Evolutionary conservation across 30 jellyfish, hydroid and myxozoan genomes (phyloP), one percentile per base, ranked within the genome.

Genomic region (Aurelia aurita): DNA sequence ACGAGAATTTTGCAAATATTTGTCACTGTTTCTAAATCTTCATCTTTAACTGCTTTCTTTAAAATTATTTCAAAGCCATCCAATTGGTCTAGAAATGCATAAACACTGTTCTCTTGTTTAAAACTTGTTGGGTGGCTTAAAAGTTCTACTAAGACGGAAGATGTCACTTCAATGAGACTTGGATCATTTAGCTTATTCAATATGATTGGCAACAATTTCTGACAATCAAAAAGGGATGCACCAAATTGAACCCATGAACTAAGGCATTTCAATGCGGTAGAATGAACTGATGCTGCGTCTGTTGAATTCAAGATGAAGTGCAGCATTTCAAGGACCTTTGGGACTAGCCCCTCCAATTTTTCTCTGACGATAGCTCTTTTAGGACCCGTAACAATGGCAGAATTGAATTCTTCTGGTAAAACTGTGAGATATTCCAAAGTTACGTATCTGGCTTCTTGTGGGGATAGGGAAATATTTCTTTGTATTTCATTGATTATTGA

Each of bases 241-340:
- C 97, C 97, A 84, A 90, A 90, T 77, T 78, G 89, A n/a, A 90
- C 69, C 97, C 97, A 90, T 25, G 96, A 66, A 26, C 35, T 39
- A 35, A 83, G 31, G 60, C 97, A 84, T 45, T 63, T 68, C 70
- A 90, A 28, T 15, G 93, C 45, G 2, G 82, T 81, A 7, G 72
- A 35, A 45, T 72, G 72, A 19, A 64, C 18, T 0, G 59, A 34
- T 19, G 71, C 54, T 3, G 69, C 39, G 0, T 69, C 82, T 20
- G 66, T 60, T 20, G 87, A 47, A 8, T 58, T 81, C 3, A 90
- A 67, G 20, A 79, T 67, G 8, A 34, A 35, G 3, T 90, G 58
- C 12, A 70, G 60, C 86, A 90, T 70, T 14, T 34, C 69, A 53
- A 90, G 66, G 0, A 90, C 68, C 55, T 61, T 62, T 3, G 96